A percentile compares a stretch with the other conserved stretches of the same genome.
Conservation (phyloP, 2,113 vertebrate genomes). For the Hemicordylus capensis region DNA sequence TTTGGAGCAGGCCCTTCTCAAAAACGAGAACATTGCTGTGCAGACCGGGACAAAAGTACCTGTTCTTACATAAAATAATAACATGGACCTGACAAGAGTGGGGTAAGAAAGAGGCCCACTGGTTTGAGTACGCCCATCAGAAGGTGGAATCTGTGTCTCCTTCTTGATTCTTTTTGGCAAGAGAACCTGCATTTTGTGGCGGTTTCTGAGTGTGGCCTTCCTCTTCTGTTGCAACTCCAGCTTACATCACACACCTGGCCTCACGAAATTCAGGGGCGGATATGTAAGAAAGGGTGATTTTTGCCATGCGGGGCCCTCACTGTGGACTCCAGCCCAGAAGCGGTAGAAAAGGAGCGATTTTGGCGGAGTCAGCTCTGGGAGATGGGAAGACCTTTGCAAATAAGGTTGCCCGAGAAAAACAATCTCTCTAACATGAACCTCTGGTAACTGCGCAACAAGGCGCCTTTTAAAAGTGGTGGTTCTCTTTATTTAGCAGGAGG, state of each 20-base stretch:
- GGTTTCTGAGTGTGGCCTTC: not conserved
- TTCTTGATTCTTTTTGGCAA: not conserved
- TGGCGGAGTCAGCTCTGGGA: not conserved
- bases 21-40: constrained; percentile 1
- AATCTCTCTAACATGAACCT: too few species aligned
- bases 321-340: not conserved
- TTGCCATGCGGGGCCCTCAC: too few species aligned
- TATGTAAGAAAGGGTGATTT: too few species aligned
- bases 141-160: not conserved
- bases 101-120: not conserved
- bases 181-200: not conserved
- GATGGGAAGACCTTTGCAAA: too few species aligned
- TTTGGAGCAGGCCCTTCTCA: not conserved
- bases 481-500: too few species aligned
- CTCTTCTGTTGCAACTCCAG: not conserved
- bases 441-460: too few species aligned
- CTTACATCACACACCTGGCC: not conserved
- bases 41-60: not conserved
- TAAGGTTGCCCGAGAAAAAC: too few species aligned
- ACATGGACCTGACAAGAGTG: not conserved
- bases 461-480: too few species aligned
- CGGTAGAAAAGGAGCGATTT: not conserved
- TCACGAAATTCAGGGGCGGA: not conserved
- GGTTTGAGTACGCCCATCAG: not conserved
- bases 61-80: constrained; percentile 1